Evolutionary conservation across 23 tunicate species (phyloP), one percentile per base, ranked within the genome.

Genomic region (Trididemnum nubilum): DNA sequence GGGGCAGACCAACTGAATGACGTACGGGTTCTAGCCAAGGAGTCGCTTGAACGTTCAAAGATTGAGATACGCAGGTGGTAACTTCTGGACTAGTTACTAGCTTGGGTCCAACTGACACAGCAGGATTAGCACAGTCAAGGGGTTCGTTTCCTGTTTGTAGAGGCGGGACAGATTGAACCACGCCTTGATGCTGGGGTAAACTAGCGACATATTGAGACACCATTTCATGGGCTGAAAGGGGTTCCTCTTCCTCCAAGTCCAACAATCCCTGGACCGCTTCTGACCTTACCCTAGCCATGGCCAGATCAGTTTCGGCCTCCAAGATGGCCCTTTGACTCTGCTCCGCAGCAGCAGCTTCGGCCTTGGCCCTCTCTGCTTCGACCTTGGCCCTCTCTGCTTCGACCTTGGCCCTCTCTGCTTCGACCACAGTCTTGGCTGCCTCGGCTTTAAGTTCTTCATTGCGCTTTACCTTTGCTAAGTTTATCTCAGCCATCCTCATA

Each of bases 361-460:
- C 67, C 67, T 61, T 61, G 67, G 67, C 26, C 67, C 67, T 61
- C 67, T 21, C 67, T 4, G 67, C 67, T 21, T 61, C 67, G n/a
- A 61, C 67, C 67, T 61, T 61, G 67, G 67, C 26, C 67, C 67
- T 61, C 67, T 61, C 67, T 61, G 67, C 67, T 26, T 61, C 67
- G n/a, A n/a, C n/a, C n/a, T n/a, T n/a, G n/a, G n/a, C n/a, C n/a
- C n/a, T n/a, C 67, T 21, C 67, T 4, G 67, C 67, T 21, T 61
- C 67, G n/a, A 61, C 67, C 67, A 12, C n/a, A 26, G 67, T 25
- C 67, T 26, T 61, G 26, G 15, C 67, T 61, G 67, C 67, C 67
- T 61, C 67, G 67, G 67, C 67, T 61, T 21, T 61, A 5, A 61
- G 29, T 22, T 21, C 67, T 61, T 61, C 5, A 21, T 61, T 25